Conservation (phyloP, 2,888 invertebrate species). For the Trichogramma dendrolimi region DNA sequence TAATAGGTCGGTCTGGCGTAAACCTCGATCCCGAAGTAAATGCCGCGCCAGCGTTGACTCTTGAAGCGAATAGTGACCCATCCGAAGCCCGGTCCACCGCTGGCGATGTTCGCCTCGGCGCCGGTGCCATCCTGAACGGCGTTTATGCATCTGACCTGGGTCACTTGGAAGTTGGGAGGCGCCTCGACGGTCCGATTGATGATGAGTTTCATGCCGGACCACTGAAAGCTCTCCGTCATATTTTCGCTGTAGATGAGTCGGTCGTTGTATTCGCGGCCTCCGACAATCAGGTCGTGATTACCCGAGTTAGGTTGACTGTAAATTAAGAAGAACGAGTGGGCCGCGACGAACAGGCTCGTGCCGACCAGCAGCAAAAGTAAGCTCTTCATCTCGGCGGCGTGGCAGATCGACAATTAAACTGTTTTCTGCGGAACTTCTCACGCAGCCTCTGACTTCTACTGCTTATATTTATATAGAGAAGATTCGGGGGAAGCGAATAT, state of each 20-base stretch:
- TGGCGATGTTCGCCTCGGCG: constrained; percentile 1
- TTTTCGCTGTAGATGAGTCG: neutral
- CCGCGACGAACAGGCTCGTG: constrained; percentile 33
- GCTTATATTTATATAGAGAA: too few species aligned
- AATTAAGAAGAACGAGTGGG: neutral
- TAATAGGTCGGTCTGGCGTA: neutral
- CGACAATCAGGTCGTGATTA: constrained; percentile 7
- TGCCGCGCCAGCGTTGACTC: constrained; percentile 17
- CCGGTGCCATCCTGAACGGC: constrained; percentile 10
- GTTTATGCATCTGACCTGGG: constrained; percentile 2
- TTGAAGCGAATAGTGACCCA: constrained; percentile 7
- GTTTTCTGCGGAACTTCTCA: too few species aligned
- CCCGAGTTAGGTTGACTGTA: too few species aligned
- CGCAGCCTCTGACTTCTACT: too few species aligned
- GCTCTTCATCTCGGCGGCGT: too few species aligned
- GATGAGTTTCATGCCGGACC: constrained; percentile 1
- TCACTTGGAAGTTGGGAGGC: constrained; percentile 10
- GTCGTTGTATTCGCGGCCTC: neutral
- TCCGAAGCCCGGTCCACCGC: constrained; percentile 1
- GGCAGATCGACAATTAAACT: too few species aligned
- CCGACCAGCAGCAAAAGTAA: constrained; percentile 35
- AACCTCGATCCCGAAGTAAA: constrained; percentile 13
- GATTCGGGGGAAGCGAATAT: too few species aligned
- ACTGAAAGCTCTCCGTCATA: neutral
- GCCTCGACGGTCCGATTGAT: neutral